Base-by-base conservation (phyloP, 2,888 invertebrate species). In the Andricus curvator region DNA sequence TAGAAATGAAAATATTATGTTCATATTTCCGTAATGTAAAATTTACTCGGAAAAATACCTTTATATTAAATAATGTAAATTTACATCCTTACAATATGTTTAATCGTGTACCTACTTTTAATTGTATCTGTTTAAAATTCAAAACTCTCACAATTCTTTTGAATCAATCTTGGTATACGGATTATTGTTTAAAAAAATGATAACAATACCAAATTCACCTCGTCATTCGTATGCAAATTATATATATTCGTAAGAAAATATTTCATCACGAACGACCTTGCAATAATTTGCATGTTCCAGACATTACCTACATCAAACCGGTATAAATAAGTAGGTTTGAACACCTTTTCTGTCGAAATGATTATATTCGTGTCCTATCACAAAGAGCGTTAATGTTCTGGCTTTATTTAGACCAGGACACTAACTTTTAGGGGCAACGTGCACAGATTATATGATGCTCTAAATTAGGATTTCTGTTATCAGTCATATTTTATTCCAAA, bases 321-420 rank as follows among this genome's bases (percentile, higher is more conserved):
- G 56, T 56, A 56, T n/a, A 9, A 56, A n/a, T 56, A 56, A 56
- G 17, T 56, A 56, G 56, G 20, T 29, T 48, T 29, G 29, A 70
- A 17, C 68, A 48, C 25, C 48, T 68, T 25, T 68, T 15, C 68
- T 68, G 68, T 68, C 17, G 29, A 70, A 70, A 33, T 68, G 20
- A 68, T 48, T 48, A 48, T 2, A 29, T 44, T 44, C 17, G 44
- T 29, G 68, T 25, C 29, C 17, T n/a, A 68, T 70, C 29, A 70
- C 48, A 20, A 70, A 70, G 51, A 48, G n/a, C 41, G 25, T 70
- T 51, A 48, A 51, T 51, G 51, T 51, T 70, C 11, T 11, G 11
- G 48, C 15, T 29, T 20, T 25, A 70, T 70, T 29, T 29, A 48
- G 11, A 29, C 51, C 51, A 70, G 70, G 51, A 70, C 70, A 8